Base-by-base conservation (phyloP, 2,113 vertebrate species). In the Menura novaehollandiae region DNA sequence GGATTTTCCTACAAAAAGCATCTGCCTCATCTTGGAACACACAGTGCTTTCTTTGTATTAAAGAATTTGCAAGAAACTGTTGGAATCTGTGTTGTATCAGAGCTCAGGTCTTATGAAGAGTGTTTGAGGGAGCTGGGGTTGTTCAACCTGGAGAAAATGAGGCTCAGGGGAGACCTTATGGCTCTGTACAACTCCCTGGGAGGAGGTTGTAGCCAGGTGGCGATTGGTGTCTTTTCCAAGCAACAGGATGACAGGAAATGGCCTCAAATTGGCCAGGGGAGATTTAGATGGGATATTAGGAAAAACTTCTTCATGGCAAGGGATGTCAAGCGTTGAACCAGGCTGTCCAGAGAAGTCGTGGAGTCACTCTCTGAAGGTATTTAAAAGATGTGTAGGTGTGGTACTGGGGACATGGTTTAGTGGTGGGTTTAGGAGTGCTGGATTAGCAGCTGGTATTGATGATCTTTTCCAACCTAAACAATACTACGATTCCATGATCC, bases 381-480 rank as follows among this genome's bases (percentile, higher is more conserved):
- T 77, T 51, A 41, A 77, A 27, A 43, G 41, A 7, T 26, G 1
- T 52, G n/a, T 3, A 39, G 35, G 7, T 22, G 7, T 55, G 71
- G 17, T 28, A 43, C 35, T 10, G 20, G 41, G 33, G 46, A 62
- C n/a, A 47, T 4, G 5, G 35, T 37, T 49, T 9, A 63, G 21
- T 11, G 32, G 18, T 43, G 49, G 22, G 32, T 23, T 67, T 26
- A 6, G 44, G 23, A 67, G 11, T n/a, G 32, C 44, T n/a, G 23
- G 15, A 12, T 59, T 15, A 81, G 30, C 37, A 74, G 33, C 2
- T 1, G 0, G 24, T 16, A 27, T 24, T 10, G 3, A 17, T 6
- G 32, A 43, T 19, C 23, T 37, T 39, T 86, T 26, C 63, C 63
- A 66, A 76, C 4, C 19, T 37, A 71, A 81, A 71, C 8, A 18